These are phyloP conservation scores for Leptinotarsa tumamoca DNA, from an alignment of 2,888 invertebrate species.

Conservation along the genomic window DNA sequence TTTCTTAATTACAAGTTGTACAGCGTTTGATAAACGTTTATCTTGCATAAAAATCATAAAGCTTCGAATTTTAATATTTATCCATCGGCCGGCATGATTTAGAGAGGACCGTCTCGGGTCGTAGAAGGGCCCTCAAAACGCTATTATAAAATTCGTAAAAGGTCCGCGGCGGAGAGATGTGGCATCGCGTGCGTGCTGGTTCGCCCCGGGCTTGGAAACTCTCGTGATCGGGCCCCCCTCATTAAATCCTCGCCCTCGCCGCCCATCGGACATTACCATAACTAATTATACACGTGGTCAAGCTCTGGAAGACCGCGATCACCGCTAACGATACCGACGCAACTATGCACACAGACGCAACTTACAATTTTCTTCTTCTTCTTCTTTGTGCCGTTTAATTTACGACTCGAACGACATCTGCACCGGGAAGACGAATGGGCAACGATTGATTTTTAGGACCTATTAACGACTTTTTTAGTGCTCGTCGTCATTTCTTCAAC, in stretches of 20 bases:
- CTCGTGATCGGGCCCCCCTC: constrained; percentile 59
- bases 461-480: no score
- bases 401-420: constrained; percentile 13
- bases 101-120: constrained; percentile 20
- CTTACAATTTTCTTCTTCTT: constrained; percentile 15
- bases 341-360: constrained; percentile 31
- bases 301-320: constrained; percentile 39
- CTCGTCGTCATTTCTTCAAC: no score
- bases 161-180: constrained; percentile 18
- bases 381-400: constrained; percentile 17
- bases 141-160: constrained; percentile 35
- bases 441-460: constrained; percentile 6
- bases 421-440: constrained; percentile 1
- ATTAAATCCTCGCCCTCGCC: constrained; percentile 65
- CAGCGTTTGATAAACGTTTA: constrained; percentile 40
- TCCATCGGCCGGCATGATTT: constrained; percentile 42
- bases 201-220: constrained; percentile 54
- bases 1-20: constrained; percentile 43
- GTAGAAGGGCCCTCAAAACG: constrained; percentile 22
- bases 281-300: constrained; percentile 66
- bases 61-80: constrained; percentile 44
- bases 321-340: constrained; percentile 36
- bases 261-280: constrained; percentile 66
- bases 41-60: constrained; percentile 42
- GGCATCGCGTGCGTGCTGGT: constrained; percentile 59